Conservation (phyloP, 2,797 vertebrate genomes). For the Alectoris magna region DNA sequence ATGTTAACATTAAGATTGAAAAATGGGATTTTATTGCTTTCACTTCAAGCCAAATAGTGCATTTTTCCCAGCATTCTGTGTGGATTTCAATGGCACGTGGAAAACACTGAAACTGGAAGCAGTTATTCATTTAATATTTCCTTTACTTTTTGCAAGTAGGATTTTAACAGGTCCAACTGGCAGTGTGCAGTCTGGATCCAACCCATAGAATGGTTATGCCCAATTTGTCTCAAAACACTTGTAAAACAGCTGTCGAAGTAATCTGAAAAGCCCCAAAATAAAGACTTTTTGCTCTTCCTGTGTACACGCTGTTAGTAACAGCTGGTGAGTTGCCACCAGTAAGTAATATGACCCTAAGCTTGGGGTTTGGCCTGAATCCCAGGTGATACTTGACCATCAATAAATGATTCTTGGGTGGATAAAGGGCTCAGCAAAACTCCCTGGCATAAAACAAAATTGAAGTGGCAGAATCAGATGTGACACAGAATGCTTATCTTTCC, state of each 20-base stretch:
- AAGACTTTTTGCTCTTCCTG: neutral
- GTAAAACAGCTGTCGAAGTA: neutral
- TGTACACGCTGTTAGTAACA: neutral
- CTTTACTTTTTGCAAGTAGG: neutral
- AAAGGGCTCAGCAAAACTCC: neutral
- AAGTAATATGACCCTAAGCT: fast-evolving
- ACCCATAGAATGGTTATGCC: neutral
- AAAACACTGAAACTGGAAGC: slow-evolving; percentile 8
- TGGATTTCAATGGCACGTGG: neutral
- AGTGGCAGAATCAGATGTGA: neutral
- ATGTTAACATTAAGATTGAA: slow-evolving; percentile 1
- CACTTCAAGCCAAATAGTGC: fast-evolving
- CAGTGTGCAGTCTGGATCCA: neutral
- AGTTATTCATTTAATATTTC: slow-evolving; percentile 25
- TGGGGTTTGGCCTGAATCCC: neutral
- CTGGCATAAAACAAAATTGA: neutral
- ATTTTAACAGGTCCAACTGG: neutral
- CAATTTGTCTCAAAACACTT: slow-evolving; percentile 2
- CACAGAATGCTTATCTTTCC: neutral
- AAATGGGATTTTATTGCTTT: slow-evolving; percentile 6
- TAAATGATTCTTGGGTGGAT: neutral
- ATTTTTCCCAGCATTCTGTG: neutral
- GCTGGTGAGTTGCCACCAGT: neutral
- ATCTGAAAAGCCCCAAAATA: neutral
- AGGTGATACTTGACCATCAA: neutral